Evolutionary conservation across 2,888 invertebrate species (phyloP), one percentile per base, ranked within the genome.

Genomic region (Synanthedon andrenaeformis): DNA sequence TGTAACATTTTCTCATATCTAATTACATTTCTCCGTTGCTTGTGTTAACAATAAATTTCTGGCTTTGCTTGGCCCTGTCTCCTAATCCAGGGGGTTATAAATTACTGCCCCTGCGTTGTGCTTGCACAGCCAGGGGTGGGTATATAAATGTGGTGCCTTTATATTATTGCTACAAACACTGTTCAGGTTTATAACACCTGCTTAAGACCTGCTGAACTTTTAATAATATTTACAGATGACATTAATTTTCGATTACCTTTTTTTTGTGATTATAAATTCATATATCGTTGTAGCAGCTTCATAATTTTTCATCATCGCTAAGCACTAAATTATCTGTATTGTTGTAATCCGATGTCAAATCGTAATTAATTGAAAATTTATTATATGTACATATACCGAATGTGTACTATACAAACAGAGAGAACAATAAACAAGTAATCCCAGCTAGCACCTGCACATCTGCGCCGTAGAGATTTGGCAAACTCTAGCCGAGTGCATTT

Each of bases 401-500:
- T 13, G 13, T 45, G 13, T 13, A 45, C 45, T 1, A 45, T 13
- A 45, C 45, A 13, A 13, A 45, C 14, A 45, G 13, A 45, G n/a
- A 45, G 35, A 35, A 35, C 35, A 35, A 35, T 35, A 35, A 35
- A 35, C 35, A 35, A 35, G 35, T 13, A 45, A 45, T 45, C n/a
- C 45, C 10, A n/a, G 45, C 13, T 13, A 45, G 45, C 56, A 55
- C 54, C 55, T 54, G 58, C 55, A 51, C 65, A 67, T 63, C 65
- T 70, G 67, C 61, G 61, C 53, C 53, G 51, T 19, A 42, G 54
- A 66, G 65, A 67, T 70, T 67, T 57, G 62, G 60, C 54, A 57
- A 50, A 52, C 63, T 58, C 64, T 67, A 67, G 63, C 68, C 65
- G 64, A 67, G 70, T 66, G 68, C 69, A 69, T 70, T 71, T 70